Evolutionary conservation across 2,888 invertebrate species (phyloP), one percentile per base, ranked within the genome.

Genomic region (Meliscaeva auricollis): DNA sequence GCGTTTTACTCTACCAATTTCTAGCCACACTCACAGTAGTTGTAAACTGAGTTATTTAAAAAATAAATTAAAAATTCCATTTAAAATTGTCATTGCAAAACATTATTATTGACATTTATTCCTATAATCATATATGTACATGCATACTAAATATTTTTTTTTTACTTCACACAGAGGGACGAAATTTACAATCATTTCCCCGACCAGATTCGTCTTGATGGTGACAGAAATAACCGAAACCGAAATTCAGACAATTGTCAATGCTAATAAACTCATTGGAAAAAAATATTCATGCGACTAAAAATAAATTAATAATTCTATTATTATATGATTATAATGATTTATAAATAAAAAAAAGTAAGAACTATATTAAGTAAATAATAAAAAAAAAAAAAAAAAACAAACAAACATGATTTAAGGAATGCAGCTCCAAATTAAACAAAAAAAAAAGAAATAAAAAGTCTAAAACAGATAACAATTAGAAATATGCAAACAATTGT

Each of bases 151-250:
- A 30, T 30, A 9, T 54, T 5, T 22, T 30, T 22, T 74, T 72
- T 54, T 11, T 76, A 83, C 2, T 81, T 4, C 90, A 94, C 15
- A n/a, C 66, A 66, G 66, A 66, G 66, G 93, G 97, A 97, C 88
- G 98, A 98, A 91, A 94, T 98, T 83, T 98, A 97, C 94, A 98
- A 98, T 93, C 98, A 99, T 93, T 99, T 99, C 92, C 99, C 99
- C 48, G 98, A 98, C 93, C 97, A 98, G 94, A 98, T 99, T 92
- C 97, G 96, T 92, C 94, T 98, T 90, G 95, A 95, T 88, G 94
- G 95, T 89, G 95, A 95, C 90, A 95, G 95, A 91, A 95, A 95
- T 91, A 94, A 94, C 89, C 95, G 94, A 91, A 95, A 94, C 90
- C 94, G 95, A 91, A 96, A 96, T 90, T 94, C 94, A 88, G 95